A percentile compares a stretch with the other conserved stretches of the same genome.
phyloP scores from a whole-genome alignment of 2,888 invertebrate species.

The Noctua pronuba region DNA sequence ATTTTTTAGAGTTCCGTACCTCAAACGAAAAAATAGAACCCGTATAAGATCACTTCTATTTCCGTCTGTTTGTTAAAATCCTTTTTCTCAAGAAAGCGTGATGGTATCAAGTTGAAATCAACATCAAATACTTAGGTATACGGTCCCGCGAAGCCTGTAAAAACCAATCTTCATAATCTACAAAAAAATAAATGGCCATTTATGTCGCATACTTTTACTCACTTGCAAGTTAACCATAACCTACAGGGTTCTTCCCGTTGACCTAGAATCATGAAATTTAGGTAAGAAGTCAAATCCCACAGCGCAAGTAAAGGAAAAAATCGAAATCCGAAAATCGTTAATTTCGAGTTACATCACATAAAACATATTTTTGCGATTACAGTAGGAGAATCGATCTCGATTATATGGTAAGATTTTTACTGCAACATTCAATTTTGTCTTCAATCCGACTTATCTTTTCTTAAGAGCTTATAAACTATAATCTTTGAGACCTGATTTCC shows the following conservation, averaged over 20 bases:
- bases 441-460: background rate
- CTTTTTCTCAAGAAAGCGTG: no score
- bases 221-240: background rate
- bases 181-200: background rate
- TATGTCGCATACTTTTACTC: background rate
- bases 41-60: background rate
- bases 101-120: background rate
- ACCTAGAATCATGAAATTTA: no score
- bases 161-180: background rate
- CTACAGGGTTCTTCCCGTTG: background rate
- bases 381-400: background rate
- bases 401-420: background rate
- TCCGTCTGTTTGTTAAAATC: background rate
- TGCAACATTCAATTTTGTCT: background rate
- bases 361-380: background rate
- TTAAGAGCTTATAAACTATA: background rate
- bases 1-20: background rate
- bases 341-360: background rate
- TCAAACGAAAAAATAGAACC: background rate
- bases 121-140: background rate
- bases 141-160: no score
- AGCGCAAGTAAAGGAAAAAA: background rate
- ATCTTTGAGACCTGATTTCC: background rate
- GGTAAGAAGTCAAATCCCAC: background rate
- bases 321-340: background rate